Percentiles rank a stretch among this genome's conserved stretches.
phyloP scores from a whole-genome alignment of 1,140 invertebrate species.

The Batillaria attramentaria region DNA sequence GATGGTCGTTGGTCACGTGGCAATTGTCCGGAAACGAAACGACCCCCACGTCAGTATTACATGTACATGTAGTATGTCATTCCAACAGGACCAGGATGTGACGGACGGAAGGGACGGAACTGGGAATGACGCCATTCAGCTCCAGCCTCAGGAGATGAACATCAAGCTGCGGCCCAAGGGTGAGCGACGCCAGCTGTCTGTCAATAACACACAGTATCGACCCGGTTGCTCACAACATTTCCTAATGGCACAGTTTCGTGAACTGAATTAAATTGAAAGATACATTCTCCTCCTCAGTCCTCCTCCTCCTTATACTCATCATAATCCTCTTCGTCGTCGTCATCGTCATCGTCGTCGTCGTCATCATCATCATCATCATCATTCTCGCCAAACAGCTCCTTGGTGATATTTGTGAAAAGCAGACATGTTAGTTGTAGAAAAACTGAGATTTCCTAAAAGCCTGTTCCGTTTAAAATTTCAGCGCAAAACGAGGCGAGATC shows the following conservation, averaged over 20 bases:
- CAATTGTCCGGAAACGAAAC: too few species aligned
- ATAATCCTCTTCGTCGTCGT: background rate
- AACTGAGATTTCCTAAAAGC: background rate
- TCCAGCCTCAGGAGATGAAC: slow-evolving; percentile 23
- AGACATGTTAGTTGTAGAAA: too few species aligned
- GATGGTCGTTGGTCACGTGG: background rate
- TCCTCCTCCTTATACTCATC: background rate
- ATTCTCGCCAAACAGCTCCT: too few species aligned
- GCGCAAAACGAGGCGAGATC: background rate
- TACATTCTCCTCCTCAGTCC: background rate
- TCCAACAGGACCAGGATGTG: background rate
- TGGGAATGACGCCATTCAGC: slow-evolving; percentile 5
- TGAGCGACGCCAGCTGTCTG: background rate
- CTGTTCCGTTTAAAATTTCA: background rate
- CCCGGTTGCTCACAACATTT: background rate
- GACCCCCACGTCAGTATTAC: too few species aligned
- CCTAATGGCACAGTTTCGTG: background rate
- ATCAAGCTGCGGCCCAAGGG: slow-evolving; percentile 12
- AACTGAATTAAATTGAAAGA: background rate
- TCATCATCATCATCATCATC: background rate
- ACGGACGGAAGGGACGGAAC: background rate
- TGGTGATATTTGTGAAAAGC: too few species aligned
- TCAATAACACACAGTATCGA: background rate
- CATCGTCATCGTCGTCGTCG: background rate
- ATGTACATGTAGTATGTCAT: too few species aligned